Evolutionary conservation across 2,888 invertebrate species (phyloP).

Genomic region (Cylloceria caligata): DNA sequence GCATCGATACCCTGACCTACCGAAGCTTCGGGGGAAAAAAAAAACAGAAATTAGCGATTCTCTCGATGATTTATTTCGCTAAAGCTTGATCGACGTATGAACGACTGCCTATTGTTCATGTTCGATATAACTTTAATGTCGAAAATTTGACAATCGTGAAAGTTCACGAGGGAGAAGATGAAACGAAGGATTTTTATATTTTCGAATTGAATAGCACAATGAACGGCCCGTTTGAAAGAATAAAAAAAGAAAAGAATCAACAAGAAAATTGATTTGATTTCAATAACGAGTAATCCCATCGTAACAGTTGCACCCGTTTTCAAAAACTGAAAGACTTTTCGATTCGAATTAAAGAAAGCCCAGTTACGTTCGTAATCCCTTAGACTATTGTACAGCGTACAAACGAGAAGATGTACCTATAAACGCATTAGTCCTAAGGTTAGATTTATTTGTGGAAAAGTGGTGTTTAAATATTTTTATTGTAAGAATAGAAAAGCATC

Average conservation of each 20-base stretch:
- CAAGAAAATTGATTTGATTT: conserved; percentile 12
- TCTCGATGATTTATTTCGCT: conserved; percentile 3
- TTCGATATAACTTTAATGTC: conserved; percentile 8
- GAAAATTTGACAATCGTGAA: conserved; percentile 3
- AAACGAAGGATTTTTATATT: conserved; percentile 25
- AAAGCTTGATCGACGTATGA: conserved; percentile 11
- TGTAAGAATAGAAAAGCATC: conserved; percentile 65
- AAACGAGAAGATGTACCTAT: conserved; percentile 69
- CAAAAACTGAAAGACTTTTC: conserved; percentile 38
- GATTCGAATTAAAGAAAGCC: conserved; percentile 52
- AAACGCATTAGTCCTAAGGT: conserved; percentile 66
- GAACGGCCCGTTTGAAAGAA: conserved; percentile 46
- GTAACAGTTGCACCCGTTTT: conserved; percentile 20
- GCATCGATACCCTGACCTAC: conserved; percentile 69
- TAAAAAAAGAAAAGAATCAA: conserved; percentile 27
- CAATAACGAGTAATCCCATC: conserved; percentile 22
- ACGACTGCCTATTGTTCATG: neutral
- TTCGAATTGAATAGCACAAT: conserved; percentile 42
- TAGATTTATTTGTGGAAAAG: conserved; percentile 66
- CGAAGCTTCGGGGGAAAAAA: conserved; percentile 33
- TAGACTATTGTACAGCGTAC: conserved; percentile 71
- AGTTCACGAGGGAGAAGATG: neutral
- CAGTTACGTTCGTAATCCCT: conserved; percentile 63
- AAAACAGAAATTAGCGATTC: conserved; percentile 14
- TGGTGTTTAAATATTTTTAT: conserved; percentile 71